Conservation (phyloP, 2,113 vertebrate genomes). For the Misgurnus mizolepis region DNA sequence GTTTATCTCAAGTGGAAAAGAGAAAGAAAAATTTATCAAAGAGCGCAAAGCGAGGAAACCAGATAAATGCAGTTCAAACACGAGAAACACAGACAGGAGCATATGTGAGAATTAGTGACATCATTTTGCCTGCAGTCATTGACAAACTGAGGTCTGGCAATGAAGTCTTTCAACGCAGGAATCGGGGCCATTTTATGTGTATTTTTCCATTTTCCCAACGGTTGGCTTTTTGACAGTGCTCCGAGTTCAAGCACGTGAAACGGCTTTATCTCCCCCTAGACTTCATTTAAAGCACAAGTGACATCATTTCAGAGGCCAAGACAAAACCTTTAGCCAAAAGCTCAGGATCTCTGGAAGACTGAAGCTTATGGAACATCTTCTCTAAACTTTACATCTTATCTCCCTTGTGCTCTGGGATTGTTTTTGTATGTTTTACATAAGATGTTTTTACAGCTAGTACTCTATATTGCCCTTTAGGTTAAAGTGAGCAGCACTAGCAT, state of each 20-base stretch:
- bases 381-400: not conserved
- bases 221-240: conserved; percentile 8
- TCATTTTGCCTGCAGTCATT: conserved; percentile 36
- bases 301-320: conserved; percentile 20
- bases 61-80: conserved; percentile 36
- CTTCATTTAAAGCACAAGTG: conserved; percentile 39
- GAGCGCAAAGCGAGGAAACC: conserved; percentile 3
- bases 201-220: conserved; percentile 22
- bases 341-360: conserved; percentile 1
- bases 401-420: not conserved
- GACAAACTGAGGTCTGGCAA: conserved; percentile 28
- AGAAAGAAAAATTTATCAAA: conserved; percentile 18
- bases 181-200: conserved; percentile 15
- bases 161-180: not conserved
- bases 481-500: conserved; percentile 10
- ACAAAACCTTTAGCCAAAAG: conserved; percentile 39
- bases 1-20: not conserved
- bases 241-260: conserved; percentile 24
- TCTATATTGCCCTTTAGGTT: not conserved
- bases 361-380: conserved; percentile 9
- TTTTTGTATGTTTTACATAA: conserved; percentile 11
- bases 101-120: conserved; percentile 30
- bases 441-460: not conserved
- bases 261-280: conserved; percentile 27
- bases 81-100: conserved; percentile 5